Conservation (phyloP, 2,888 invertebrate species). For the Rhaphigaster nebulosa region DNA sequence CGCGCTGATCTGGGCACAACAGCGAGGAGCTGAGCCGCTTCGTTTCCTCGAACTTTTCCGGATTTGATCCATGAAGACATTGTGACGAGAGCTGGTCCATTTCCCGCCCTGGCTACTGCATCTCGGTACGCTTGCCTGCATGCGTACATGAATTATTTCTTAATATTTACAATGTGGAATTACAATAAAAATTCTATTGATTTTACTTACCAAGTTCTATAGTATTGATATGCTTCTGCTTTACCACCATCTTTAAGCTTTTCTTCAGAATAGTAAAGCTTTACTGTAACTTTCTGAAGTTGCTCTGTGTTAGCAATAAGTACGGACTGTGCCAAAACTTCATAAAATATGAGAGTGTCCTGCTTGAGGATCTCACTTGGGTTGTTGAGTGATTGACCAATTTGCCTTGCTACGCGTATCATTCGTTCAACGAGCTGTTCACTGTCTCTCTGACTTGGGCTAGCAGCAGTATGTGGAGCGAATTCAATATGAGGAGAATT, state of each 20-base stretch:
- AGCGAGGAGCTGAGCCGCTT: constrained; percentile 75
- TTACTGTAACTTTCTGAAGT: constrained; percentile 72
- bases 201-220: constrained; percentile 45
- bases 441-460: constrained; percentile 68
- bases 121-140: constrained; percentile 73
- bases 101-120: constrained; percentile 74
- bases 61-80: constrained; percentile 75
- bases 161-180: not conserved
- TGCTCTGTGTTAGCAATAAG: constrained; percentile 76
- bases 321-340: constrained; percentile 73
- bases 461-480: constrained; percentile 70
- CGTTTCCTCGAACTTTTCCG: constrained; percentile 72
- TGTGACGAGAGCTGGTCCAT: constrained; percentile 76
- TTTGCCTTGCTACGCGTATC: constrained; percentile 71
- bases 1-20: constrained; percentile 72
- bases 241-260: not conserved
- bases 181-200: not conserved
- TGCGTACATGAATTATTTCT: constrained; percentile 49
- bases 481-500: constrained; percentile 71
- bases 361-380: constrained; percentile 73
- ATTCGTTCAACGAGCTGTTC: constrained; percentile 68
- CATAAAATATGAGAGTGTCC: constrained; percentile 76
- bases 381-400: constrained; percentile 74
- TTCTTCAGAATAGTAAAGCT: constrained; percentile 69
- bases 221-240: not conserved